A percentile compares a stretch with the other conserved stretches of the same genome.
Evolutionary conservation across 2,888 invertebrate genomes (phyloP).

Genomic region (Phorcus lineatus): DNA sequence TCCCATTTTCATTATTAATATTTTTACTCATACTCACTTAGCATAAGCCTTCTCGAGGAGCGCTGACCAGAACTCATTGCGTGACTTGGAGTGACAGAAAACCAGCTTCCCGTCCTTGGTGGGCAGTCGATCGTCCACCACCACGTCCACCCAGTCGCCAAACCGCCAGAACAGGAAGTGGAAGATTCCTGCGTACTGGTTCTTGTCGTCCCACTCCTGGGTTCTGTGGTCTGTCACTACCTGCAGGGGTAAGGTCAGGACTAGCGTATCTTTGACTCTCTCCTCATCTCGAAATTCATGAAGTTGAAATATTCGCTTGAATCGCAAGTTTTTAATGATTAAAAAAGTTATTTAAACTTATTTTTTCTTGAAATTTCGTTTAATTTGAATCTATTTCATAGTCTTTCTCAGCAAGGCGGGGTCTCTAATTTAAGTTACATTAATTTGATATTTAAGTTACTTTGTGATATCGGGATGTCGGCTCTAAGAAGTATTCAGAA

Average conservation of each 20-base stretch:
- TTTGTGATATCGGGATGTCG: too few relatives aligned
- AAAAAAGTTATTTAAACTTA: too few relatives aligned
- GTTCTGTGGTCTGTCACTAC: slow-evolving; percentile 79
- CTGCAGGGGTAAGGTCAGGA: slow-evolving; percentile 60
- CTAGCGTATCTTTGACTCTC: not conserved
- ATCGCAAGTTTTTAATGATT: too few relatives aligned
- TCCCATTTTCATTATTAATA: not conserved
- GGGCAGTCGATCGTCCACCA: slow-evolving; percentile 79
- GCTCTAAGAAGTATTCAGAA: too few relatives aligned
- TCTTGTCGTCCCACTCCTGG: slow-evolving; percentile 74
- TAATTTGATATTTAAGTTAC: too few relatives aligned
- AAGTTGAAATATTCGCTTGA: too few relatives aligned
- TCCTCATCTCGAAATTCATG: too few relatives aligned
- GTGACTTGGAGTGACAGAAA: slow-evolving; percentile 78
- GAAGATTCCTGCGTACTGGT: slow-evolving; percentile 78
- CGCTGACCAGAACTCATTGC: slow-evolving; percentile 80
- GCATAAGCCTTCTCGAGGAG: slow-evolving; percentile 81
- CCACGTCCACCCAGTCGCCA: slow-evolving; percentile 79
- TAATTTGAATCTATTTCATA: too few relatives aligned
- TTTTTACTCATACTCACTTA: slow-evolving; percentile 76
- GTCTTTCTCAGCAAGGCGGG: too few relatives aligned
- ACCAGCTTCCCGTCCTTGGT: slow-evolving; percentile 79
- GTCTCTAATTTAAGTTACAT: too few relatives aligned
- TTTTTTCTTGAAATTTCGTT: too few relatives aligned
- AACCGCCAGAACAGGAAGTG: slow-evolving; percentile 79